Evolutionary conservation across 1,140 invertebrate genomes (phyloP).

Genomic region (Pseudachorutes palmiensis): DNA sequence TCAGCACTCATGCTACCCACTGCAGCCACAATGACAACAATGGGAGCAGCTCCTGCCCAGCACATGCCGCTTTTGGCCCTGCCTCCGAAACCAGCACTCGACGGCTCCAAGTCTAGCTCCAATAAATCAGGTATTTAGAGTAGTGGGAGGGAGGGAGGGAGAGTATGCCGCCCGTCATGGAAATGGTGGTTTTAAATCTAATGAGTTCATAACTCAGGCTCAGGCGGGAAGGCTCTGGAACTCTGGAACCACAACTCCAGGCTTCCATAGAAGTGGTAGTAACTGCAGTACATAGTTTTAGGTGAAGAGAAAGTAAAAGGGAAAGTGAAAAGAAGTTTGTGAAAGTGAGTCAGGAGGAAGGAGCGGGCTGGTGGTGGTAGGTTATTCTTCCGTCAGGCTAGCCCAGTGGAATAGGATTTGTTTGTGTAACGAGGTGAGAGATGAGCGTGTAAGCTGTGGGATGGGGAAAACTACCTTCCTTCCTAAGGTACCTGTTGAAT

Average conservation of each 20-base stretch:
- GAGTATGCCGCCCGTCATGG: not conserved
- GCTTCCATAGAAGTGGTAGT: too few relatives aligned
- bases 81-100: slow-evolving; percentile 25
- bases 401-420: slow-evolving; percentile 22
- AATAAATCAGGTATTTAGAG: slow-evolving; percentile 34
- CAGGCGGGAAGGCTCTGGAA: not conserved
- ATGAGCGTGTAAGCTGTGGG: slow-evolving; percentile 27
- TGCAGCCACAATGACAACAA: slow-evolving; percentile 28
- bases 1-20: slow-evolving; percentile 38
- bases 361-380: too few relatives aligned
- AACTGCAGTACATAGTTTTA: too few relatives aligned
- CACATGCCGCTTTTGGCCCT: slow-evolving; percentile 32
- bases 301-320: not conserved
- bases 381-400: too few relatives aligned
- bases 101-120: slow-evolving; percentile 17
- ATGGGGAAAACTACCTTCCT: slow-evolving; percentile 22
- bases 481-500: slow-evolving; percentile 10
- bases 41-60: slow-evolving; percentile 25
- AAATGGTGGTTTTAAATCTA: not conserved
- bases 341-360: too few relatives aligned
- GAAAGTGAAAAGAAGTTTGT: slow-evolving; percentile 11
- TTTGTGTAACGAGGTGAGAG: slow-evolving; percentile 31
- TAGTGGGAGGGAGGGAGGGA: not conserved
- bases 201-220: not conserved
- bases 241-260: too few relatives aligned